Base-by-base conservation (phyloP, 2,797 vertebrate species). In the Coilia nasus region DNA sequence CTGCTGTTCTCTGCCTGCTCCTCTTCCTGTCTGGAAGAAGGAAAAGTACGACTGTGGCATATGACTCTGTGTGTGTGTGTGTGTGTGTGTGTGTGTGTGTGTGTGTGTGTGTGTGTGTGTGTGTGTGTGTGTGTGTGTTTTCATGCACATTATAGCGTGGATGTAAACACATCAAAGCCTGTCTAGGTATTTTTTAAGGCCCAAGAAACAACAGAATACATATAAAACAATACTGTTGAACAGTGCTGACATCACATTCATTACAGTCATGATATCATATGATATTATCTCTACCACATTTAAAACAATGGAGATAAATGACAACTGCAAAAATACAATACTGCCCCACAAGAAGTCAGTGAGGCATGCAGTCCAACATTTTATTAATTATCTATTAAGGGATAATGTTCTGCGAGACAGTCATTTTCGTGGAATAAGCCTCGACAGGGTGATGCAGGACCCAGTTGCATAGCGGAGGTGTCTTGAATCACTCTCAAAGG, bases 31-130 rank as follows among this genome's bases (percentile, higher is more conserved):
- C 23, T 25, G 23, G 62, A 14, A 28, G 23, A 64, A 28, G 62
- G 62, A 11, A 64, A 25, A 64, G 23, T 0, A 25, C 11, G 62
- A 10, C 62, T 31, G 19, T 31, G 28, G 83, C n/a, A 23, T 67
- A 23, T 60, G 15, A 21, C 41, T 41, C 25, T 21, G 83, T 59
- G 71, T 81, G 71, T 81, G 83, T 50, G 62, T 83, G 83, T 83
- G 83, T 75, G 83, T 62, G 28, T 60, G 47, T 35, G 25, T 84
- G 14, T 28, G 47, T 57, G 67, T 80, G 56, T 83, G 41, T 46
- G 82, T 82, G 15, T 57, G 50, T 35, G 75, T 41, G 50, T 54
- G 50, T 54, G 50, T 54, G 50, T 54, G 50, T 54, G 50, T 54
- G 50, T 54, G 50, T 54, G 50, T 54, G 50, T 54, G 50, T 54